A percentile compares a stretch with the other conserved stretches of the same genome.
phyloP scores from a whole-genome alignment of 2,888 invertebrate genomes.

The Epicampocera succincta region DNA sequence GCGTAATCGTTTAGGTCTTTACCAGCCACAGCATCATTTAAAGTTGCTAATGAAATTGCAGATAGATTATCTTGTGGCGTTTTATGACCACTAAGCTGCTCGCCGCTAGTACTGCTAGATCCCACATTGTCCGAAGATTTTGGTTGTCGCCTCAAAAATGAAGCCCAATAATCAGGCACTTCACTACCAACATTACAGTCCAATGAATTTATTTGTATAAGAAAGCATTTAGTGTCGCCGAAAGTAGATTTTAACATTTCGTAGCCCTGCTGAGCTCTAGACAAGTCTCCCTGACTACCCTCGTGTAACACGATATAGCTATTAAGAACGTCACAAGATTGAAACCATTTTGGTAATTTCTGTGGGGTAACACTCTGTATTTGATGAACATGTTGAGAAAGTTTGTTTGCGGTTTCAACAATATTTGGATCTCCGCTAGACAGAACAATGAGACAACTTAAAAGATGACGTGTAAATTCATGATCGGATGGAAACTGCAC shows the following conservation, averaged over 20 bases:
- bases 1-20: conserved; percentile 77
- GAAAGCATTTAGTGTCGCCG: conserved; percentile 93
- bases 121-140: conserved; percentile 81
- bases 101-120: conserved; percentile 71
- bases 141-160: conserved; percentile 86
- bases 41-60: conserved; percentile 77
- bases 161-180: conserved; percentile 92
- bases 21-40: conserved; percentile 71
- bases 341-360: conserved; percentile 92
- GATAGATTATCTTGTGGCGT: conserved; percentile 84
- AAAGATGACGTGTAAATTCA: conserved; percentile 95
- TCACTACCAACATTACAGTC: conserved; percentile 84
- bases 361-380: conserved; percentile 88
- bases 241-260: conserved; percentile 93
- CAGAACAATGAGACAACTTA: conserved; percentile 90
- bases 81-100: conserved; percentile 83
- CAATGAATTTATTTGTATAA: conserved; percentile 94
- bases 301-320: conserved; percentile 96
- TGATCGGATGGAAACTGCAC: conserved; percentile 96
- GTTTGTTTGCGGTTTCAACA: conserved; percentile 89
- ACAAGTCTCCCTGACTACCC: conserved; percentile 85
- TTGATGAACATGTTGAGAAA: conserved; percentile 91
- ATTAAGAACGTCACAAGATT: conserved; percentile 88
- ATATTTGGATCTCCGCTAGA: conserved; percentile 89
- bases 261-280: conserved; percentile 91